phyloP scores from a whole-genome alignment of 2,888 invertebrate genomes.

The Eupithecia insigniata region DNA sequence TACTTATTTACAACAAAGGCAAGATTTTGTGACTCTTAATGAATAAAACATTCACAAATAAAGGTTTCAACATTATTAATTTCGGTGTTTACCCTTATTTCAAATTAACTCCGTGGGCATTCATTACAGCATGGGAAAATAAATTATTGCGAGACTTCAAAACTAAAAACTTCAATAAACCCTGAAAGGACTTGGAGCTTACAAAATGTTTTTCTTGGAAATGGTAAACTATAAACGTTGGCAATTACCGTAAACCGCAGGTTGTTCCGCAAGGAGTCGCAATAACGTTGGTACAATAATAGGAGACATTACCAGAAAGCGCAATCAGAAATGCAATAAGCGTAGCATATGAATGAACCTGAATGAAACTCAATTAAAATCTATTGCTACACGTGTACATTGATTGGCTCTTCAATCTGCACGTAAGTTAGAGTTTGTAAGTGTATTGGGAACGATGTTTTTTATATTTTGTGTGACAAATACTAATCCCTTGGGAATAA shows the following conservation, averaged over 20 bases:
- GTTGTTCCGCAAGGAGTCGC: constrained; percentile 42
- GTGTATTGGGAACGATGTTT: too few relatives aligned
- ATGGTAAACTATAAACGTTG: constrained; percentile 22
- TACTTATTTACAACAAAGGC: constrained; percentile 45
- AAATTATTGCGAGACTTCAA: constrained; percentile 16
- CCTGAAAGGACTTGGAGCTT: background rate
- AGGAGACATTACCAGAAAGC: constrained; percentile 24
- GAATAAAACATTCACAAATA: constrained; percentile 57
- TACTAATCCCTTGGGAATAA: too few relatives aligned
- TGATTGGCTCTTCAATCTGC: background rate
- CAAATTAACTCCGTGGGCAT: constrained; percentile 22
- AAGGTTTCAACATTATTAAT: constrained; percentile 46
- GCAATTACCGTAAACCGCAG: constrained; percentile 30
- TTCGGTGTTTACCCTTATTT: constrained; percentile 32
- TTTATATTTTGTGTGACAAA: too few relatives aligned
- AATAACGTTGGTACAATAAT: constrained; percentile 34
- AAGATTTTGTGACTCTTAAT: constrained; percentile 49
- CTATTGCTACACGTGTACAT: background rate
- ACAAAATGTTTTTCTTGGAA: constrained; percentile 19
- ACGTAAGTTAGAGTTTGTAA: background rate
- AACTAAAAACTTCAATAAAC: background rate
- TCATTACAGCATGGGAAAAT: constrained; percentile 6
- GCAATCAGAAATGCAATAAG: constrained; percentile 11
- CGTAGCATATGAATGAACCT: too few relatives aligned
- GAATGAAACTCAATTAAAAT: background rate